Conservation (phyloP, 2,797 vertebrate genomes). For the Protosalanx chinensis region DNA sequence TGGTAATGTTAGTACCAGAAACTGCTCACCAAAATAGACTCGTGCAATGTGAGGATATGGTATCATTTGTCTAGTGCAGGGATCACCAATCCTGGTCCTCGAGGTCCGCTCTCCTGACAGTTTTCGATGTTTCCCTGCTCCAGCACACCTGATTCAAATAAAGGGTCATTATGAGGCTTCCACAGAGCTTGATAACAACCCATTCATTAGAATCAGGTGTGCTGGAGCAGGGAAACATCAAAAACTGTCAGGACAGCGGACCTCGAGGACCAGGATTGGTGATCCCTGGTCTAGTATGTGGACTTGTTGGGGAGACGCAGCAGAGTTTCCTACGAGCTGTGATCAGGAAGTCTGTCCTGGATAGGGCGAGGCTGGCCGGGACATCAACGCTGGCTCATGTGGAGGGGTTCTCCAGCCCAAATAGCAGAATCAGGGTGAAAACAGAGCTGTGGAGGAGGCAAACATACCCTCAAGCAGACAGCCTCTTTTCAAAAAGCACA, state of each 20-base stretch:
- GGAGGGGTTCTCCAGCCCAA: slow-evolving; percentile 11
- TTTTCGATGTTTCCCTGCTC: too few species aligned
- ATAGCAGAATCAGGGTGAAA: slow-evolving; percentile 24
- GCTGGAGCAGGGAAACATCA: too few species aligned
- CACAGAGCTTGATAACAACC: too few species aligned
- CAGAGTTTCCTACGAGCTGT: background rate
- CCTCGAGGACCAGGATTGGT: too few species aligned
- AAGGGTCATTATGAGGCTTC: too few species aligned
- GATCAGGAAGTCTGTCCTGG: background rate
- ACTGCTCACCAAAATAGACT: background rate
- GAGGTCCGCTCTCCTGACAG: too few species aligned
- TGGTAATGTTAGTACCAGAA: background rate
- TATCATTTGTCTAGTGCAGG: background rate
- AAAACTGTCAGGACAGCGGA: too few species aligned
- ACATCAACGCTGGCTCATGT: background rate
- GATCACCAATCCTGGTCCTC: too few species aligned
- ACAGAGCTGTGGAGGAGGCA: slow-evolving; percentile 19
- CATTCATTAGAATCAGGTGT: too few species aligned
- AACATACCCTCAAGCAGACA: slow-evolving; percentile 22
- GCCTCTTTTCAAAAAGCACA: slow-evolving; percentile 14
- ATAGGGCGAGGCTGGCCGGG: background rate
- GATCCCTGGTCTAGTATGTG: background rate
- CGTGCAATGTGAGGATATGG: too few species aligned
- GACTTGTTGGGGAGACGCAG: background rate
- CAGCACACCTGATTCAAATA: too few species aligned